phyloP scores from a whole-genome alignment of 2,888 invertebrate species.

The Cryptus armator region DNA sequence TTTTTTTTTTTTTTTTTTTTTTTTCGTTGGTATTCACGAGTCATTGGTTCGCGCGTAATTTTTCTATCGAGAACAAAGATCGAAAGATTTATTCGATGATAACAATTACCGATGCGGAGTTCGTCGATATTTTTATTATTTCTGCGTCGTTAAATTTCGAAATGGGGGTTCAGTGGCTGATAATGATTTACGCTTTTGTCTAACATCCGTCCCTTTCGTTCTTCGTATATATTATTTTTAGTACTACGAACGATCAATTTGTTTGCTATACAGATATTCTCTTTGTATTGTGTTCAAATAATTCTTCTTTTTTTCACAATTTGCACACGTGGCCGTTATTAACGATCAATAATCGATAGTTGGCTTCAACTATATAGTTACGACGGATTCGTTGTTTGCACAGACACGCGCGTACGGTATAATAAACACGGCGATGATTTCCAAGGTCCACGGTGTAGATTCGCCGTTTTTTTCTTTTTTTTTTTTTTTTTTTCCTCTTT shows the following conservation, averaged over 20 bases:
- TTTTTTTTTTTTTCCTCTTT: slow-evolving; percentile 10
- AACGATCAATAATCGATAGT: neutral
- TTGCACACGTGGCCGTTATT: slow-evolving; percentile 4
- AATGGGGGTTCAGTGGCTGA: neutral
- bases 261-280: too few relatives aligned
- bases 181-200: neutral
- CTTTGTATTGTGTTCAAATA: too few relatives aligned
- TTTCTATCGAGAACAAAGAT: neutral
- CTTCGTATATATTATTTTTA: neutral
- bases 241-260: too few relatives aligned
- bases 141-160: neutral
- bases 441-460: slow-evolving; percentile 7
- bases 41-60: neutral
- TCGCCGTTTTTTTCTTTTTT: too few relatives aligned
- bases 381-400: neutral
- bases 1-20: neutral
- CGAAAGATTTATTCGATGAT: neutral
- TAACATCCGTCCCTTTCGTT: neutral
- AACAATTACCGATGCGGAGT: neutral
- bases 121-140: neutral
- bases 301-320: neutral
- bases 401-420: neutral
- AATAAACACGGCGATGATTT: neutral
- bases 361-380: neutral
- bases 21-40: neutral